Evolutionary conservation across 2,797 vertebrate species (phyloP).

Genomic region (Malurus leucopterus): DNA sequence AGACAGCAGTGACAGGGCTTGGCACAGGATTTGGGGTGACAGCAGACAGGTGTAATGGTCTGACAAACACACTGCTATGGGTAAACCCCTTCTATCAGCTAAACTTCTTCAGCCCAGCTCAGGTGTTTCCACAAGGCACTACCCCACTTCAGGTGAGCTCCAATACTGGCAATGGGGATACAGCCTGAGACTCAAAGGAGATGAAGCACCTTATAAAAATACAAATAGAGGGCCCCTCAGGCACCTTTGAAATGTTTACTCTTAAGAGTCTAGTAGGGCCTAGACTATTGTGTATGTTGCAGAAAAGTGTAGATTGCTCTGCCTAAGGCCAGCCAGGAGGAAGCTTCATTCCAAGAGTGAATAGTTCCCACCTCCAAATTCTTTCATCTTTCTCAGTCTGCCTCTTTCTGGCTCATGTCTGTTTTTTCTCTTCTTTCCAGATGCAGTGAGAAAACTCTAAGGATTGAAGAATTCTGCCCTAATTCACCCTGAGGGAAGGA

Average conservation of each 20-base stretch:
- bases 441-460: conserved; percentile 7
- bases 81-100: background rate
- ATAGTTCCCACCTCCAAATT: background rate
- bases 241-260: conserved; percentile 19
- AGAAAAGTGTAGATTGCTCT: conserved; percentile 23
- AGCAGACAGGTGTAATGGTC: background rate
- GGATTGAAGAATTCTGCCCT: conserved; percentile 6
- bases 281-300: background rate
- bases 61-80: background rate
- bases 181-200: background rate
- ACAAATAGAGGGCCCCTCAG: background rate
- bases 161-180: background rate
- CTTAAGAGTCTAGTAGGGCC: background rate
- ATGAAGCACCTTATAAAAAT: conserved; percentile 1
- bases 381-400: conserved; percentile 42
- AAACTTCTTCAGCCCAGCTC: background rate
- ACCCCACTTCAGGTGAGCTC: background rate
- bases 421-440: conserved; percentile 44
- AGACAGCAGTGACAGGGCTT: background rate
- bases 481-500: background rate
- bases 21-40: background rate
- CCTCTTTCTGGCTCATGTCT: conserved; percentile 20
- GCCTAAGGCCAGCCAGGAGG: conserved; percentile 40
- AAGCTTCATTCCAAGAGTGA: conserved; percentile 20
- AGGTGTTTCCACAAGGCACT: background rate